Evolutionary conservation across 2,888 invertebrate genomes (phyloP).

Genomic region (Invenusta paracnida): DNA sequence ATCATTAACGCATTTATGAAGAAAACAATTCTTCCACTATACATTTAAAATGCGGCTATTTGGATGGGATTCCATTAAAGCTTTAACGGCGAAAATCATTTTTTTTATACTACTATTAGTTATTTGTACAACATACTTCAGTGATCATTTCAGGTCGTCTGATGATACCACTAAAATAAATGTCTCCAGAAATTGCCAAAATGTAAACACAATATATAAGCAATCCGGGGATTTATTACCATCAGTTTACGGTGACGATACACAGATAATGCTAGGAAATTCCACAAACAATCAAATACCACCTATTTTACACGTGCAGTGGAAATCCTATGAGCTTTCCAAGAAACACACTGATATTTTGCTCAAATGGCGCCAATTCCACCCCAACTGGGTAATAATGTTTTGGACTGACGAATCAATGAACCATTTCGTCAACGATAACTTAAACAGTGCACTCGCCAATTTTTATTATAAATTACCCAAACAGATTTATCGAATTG

Average conservation of each 20-base stretch:
- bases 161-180: no score
- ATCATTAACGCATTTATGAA: no score
- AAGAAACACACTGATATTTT: neutral
- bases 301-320: neutral
- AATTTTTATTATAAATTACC: neutral
- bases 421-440: neutral
- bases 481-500: neutral
- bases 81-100: no score
- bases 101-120: no score
- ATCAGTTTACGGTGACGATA: neutral
- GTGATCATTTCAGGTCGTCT: no score
- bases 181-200: no score
- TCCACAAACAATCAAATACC: neutral
- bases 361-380: neutral
- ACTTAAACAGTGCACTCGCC: neutral
- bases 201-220: no score
- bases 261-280: neutral
- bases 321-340: neutral
- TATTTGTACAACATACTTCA: no score
- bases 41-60: no score
- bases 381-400: neutral
- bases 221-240: no score
- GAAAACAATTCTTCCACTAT: no score
- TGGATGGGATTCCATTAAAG: no score
- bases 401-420: slow-evolving; percentile 9